Conservation (phyloP, 1,140 invertebrate genomes). For the Pachyrhynchus sulphureomaculatus region DNA sequence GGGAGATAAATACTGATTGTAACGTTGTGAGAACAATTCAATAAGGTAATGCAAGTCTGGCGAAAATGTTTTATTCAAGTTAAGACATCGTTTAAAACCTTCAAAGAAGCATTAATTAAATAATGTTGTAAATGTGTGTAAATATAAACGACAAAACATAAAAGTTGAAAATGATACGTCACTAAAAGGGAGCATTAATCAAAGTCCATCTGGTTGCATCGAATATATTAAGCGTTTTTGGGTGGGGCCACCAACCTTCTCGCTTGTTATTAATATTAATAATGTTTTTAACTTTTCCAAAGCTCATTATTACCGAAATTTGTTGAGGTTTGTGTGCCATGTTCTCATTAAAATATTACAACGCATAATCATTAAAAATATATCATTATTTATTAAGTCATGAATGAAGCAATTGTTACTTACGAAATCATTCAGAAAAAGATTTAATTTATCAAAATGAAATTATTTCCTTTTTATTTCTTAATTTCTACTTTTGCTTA, state of each 20-base stretch:
- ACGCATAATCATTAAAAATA: neutral
- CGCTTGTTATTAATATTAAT: conserved; percentile 24
- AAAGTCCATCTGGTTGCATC: conserved; percentile 13
- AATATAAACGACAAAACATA: conserved; percentile 1
- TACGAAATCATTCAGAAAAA: too few species aligned
- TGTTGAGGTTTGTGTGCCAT: conserved; percentile 1
- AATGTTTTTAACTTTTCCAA: conserved; percentile 10
- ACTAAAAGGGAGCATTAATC: conserved; percentile 17
- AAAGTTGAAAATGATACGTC: conserved; percentile 8
- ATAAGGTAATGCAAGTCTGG: too few species aligned
- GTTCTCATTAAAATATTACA: neutral
- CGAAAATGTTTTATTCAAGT: too few species aligned
- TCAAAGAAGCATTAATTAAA: too few species aligned
- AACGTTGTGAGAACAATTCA: too few species aligned
- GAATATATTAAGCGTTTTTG: conserved; percentile 16
- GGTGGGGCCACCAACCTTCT: conserved; percentile 10
- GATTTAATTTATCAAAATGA: too few species aligned
- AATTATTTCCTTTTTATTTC: too few species aligned
- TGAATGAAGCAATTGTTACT: too few species aligned
- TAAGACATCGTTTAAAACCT: too few species aligned
- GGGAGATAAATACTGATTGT: too few species aligned
- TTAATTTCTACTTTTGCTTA: too few species aligned
- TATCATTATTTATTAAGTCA: neutral
- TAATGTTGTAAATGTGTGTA: too few species aligned
- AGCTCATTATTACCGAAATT: conserved; percentile 8